Base-by-base conservation (phyloP, 1,140 invertebrate genomes). In the Planococcus citri region DNA sequence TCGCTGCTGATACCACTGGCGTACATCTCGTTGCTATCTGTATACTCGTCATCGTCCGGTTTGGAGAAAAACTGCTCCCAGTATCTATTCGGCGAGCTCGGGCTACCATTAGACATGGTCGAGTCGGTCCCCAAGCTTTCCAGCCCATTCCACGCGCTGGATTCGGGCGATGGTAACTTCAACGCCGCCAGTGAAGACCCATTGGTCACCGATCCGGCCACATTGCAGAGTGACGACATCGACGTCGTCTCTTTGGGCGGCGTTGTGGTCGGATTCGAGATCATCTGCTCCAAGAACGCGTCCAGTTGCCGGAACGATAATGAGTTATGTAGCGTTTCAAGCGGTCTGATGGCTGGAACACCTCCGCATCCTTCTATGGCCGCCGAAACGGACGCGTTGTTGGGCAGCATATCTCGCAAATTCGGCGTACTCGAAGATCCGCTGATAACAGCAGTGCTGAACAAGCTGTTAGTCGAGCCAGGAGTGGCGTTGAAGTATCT, bases 321-420 rank as follows among this genome's bases (percentile, higher is more conserved):
- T 27, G 94, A 91, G 80, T 98, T 97, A 80, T 98, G 95, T 33
- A 98, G 80, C 1, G 95, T 98, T 80, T 98, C 95, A 75, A 98
- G 77, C 0, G 95, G 94, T 64, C 94, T 85, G 73, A 98, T 94
- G 0, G 92, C 88, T 38, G 95, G 95, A 60, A 97, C 94, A 73
- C 92, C 89, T 27, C 89, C 89, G 77, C 90, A 91, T 41, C 89
- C 90, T 79, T 90, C 88, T 74, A 90, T 85, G 41, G 84, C 87
- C 86, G 89, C 87, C 75, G 89, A 87, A 27, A 82, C 84, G 70
- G 86, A 85, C 2, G 86, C 83, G 22, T 86, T 82, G 69, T 82
- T 82, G 14, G 89, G 85, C 73, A 92, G 87, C 85, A 91, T 89
- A 77, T 92, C 88, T 74, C 91, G 86, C 37, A 94, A 83, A 79